These are phyloP conservation scores for Capitella teleta DNA, from an alignment of 1,140 invertebrate genomes.

Conservation along the genomic window DNA sequence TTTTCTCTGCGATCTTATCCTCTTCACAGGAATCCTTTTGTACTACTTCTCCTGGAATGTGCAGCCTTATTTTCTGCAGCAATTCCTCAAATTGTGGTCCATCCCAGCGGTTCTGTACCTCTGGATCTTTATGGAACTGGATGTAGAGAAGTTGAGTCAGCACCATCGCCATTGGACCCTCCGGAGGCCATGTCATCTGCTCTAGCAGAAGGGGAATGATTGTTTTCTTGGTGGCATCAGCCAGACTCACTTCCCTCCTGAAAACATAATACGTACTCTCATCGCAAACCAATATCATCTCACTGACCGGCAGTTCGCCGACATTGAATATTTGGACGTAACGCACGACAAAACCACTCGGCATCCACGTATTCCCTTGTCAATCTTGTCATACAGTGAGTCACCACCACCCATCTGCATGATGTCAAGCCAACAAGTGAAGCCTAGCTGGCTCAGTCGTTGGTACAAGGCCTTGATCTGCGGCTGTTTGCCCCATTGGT, in stretches of 20 bases:
- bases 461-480: conserved; percentile 26
- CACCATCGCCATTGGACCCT: conserved; percentile 32
- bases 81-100: too few relatives aligned
- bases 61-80: too few relatives aligned
- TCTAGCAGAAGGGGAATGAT: conserved; percentile 32
- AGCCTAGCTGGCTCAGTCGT: conserved; percentile 21
- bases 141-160: conserved; percentile 18
- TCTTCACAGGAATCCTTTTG: too few relatives aligned
- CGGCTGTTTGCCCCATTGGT: conserved; percentile 37
- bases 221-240: conserved; percentile 30
- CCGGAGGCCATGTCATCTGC: conserved; percentile 29
- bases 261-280: too few relatives aligned
- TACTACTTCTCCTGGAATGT: too few relatives aligned
- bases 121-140: too few relatives aligned
- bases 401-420: conserved; percentile 39
- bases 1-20: too few relatives aligned
- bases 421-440: conserved; percentile 35
- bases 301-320: conserved; percentile 34
- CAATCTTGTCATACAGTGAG: conserved; percentile 37
- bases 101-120: too few relatives aligned
- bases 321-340: conserved; percentile 31
- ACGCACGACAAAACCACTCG: conserved; percentile 17
- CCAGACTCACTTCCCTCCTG: conserved; percentile 14
- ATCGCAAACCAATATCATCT: too few relatives aligned
- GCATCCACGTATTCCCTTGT: conserved; percentile 29